Evolutionary conservation across 2,888 invertebrate genomes (phyloP), one percentile per base, ranked within the genome.

Genomic region (Galerucella nymphaeae): DNA sequence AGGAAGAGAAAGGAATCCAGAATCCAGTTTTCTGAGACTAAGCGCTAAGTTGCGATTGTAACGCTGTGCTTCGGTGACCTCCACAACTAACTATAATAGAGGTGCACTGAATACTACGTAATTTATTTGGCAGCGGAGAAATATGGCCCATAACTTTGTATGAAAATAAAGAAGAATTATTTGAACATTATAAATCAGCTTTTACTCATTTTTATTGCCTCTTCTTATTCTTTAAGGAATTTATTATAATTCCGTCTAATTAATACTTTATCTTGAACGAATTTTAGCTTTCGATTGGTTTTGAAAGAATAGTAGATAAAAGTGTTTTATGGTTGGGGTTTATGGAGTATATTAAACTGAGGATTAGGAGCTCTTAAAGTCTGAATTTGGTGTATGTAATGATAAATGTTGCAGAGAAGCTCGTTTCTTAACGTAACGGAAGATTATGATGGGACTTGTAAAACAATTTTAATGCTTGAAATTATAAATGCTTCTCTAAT

Each of bases 101-200:
- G 86, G 86, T 84, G 85, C 83, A 84, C 84, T 84, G 85, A 85
- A 85, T 85, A 82, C 84, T 83, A 84, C 84, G 85, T 87, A 86
- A 87, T 87, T 87, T 87, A 87, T 87, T 85, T 85, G 86, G 84
- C 86, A 85, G 85, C 82, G 78, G 83, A 86, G 86, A 86, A 86
- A 86, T 86, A 87, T 86, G 84, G 85, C 83, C 86, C 86, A 86
- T 86, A 86, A 87, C 86, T 86, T 86, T 85, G 86, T 85, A 86
- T 86, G 86, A 86, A 86, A 86, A 87, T 87, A 87, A 86, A 87
- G 86, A 86, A 87, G 86, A 87, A 86, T 87, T 86, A 87, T 86
- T 85, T 82, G 84, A 84, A 85, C 85, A 85, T 85, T 86, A 85
- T 86, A 86, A 87, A 87, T 87, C 87, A 86, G 84, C 82, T 83